phyloP scores from a whole-genome alignment of 2,113 vertebrate species.

The Puffinus mauretanicus region DNA sequence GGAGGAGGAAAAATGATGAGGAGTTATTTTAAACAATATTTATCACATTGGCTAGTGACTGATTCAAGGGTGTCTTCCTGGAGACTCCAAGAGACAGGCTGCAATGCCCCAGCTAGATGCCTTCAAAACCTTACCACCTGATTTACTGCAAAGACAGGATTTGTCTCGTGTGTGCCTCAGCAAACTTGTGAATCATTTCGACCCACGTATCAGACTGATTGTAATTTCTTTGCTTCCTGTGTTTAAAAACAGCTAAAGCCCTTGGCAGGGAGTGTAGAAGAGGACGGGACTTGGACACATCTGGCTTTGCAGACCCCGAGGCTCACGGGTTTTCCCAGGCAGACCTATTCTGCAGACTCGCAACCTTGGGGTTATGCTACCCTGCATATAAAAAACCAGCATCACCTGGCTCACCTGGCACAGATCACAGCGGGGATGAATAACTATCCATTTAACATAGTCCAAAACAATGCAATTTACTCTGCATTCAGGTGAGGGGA shows the following conservation, averaged over 20 bases:
- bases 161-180: rapidly evolving
- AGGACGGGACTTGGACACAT: not conserved
- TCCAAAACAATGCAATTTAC: not conserved
- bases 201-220: not conserved
- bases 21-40: not conserved
- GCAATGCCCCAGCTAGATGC: not conserved
- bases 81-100: not conserved
- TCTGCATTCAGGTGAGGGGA: slow-evolving; percentile 7
- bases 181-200: not conserved
- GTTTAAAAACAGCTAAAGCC: not conserved
- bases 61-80: not conserved
- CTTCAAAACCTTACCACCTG: not conserved
- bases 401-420: slow-evolving; percentile 29
- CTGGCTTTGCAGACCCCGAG: not conserved
- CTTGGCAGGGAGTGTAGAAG: not conserved
- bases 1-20: not conserved
- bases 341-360: not conserved
- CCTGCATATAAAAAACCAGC: not conserved
- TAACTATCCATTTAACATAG: not conserved
- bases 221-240: not conserved
- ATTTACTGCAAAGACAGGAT: not conserved
- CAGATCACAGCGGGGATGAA: not conserved
- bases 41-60: not conserved
- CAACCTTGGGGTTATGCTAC: not conserved
- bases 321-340: not conserved